Conservation (phyloP, 2,113 vertebrate species). For the Sander vitreus region DNA sequence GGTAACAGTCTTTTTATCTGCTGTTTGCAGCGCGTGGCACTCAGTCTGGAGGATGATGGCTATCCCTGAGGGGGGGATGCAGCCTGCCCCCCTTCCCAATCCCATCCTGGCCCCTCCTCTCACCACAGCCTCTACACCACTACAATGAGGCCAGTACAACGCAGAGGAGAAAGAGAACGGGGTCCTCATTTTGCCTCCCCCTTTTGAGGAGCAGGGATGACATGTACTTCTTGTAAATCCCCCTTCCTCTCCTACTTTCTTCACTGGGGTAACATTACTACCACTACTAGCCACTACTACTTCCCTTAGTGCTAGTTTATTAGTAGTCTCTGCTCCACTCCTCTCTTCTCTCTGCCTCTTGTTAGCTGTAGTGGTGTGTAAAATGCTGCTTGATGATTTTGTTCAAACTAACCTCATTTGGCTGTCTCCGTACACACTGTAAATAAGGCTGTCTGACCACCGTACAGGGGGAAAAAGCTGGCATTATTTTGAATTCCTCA, state of each 20-base stretch:
- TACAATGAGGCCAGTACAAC: slow-evolving; percentile 70
- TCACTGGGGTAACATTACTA: slow-evolving; percentile 71
- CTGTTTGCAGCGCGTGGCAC: slow-evolving; percentile 93
- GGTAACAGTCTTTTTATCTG: slow-evolving; percentile 83
- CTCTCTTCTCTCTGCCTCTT: slow-evolving; percentile 57
- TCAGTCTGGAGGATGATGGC: slow-evolving; percentile 97
- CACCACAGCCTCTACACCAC: slow-evolving; percentile 67
- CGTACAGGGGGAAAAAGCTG: slow-evolving; percentile 15
- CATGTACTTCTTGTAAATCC: slow-evolving; percentile 40
- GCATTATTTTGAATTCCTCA: slow-evolving; percentile 52
- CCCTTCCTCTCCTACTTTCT: slow-evolving; percentile 38
- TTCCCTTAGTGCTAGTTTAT: slow-evolving; percentile 51
- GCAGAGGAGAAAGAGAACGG: slow-evolving; percentile 66
- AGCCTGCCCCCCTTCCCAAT: slow-evolving; percentile 40
- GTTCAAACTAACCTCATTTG: slow-evolving; percentile 78
- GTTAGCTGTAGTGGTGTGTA: slow-evolving; percentile 61
- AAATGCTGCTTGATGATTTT: slow-evolving; percentile 71
- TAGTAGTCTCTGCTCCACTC: slow-evolving; percentile 52
- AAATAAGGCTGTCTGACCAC: slow-evolving; percentile 44
- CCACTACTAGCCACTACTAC: slow-evolving; percentile 67
- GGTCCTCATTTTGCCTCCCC: slow-evolving; percentile 51
- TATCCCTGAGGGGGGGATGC: slow-evolving; percentile 89
- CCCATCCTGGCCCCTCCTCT: slow-evolving; percentile 58
- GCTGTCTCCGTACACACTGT: slow-evolving; percentile 63
- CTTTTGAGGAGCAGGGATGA: slow-evolving; percentile 65